Base-by-base conservation (phyloP, 2,888 invertebrate species). In the Mimas tiliae region DNA sequence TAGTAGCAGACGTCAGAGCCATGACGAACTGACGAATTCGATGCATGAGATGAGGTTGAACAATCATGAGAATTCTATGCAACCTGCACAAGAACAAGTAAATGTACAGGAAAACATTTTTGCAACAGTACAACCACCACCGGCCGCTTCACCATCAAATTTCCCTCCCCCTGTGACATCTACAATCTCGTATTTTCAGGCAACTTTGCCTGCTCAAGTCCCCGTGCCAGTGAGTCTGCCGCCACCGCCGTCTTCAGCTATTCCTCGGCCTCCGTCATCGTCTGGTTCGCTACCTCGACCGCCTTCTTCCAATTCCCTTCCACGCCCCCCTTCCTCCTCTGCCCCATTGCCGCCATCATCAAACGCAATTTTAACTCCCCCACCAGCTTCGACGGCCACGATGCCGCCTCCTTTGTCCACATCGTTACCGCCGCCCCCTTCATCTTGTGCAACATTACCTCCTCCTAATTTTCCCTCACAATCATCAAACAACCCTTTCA, bases 401-500 rank as follows among this genome's bases (percentile, higher is more conserved):
- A 51, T 71, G 21, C 63, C 71, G 8, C 69, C 74, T 45, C 66
- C 51, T 16, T 47, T 27, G 11, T 65, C 70, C 14, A 53, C 69
- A 3, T 65, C 72, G 6, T 69, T 70, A 51, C 72, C 72, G 50
- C 65, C 73, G n/a, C 66, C 71, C 6, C 55, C 71, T 14, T 53
- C 70, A 38, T 70, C 71, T 58, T 63, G 64, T 52, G 66, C 78
- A 27, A 65, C 77, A 52, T 66, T 81, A 27, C 85, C 85, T 48
- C 86, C 86, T 2, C 75, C 83, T 1, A 81, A 73, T 67, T 81
- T 86, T 64, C 84, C 86, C 7, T 77, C 84, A 11, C 68, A 84
- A 1, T 73, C 83, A 34, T 83, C 82, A 51, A 86, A 84, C 62
- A 94, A 93, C 74, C 94, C 94, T 6, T 94, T 91, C 65, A 93